Evolutionary conservation across 2,797 vertebrate genomes (phyloP), one percentile per base, ranked within the genome.

Genomic region (Numenius phaeopus): DNA sequence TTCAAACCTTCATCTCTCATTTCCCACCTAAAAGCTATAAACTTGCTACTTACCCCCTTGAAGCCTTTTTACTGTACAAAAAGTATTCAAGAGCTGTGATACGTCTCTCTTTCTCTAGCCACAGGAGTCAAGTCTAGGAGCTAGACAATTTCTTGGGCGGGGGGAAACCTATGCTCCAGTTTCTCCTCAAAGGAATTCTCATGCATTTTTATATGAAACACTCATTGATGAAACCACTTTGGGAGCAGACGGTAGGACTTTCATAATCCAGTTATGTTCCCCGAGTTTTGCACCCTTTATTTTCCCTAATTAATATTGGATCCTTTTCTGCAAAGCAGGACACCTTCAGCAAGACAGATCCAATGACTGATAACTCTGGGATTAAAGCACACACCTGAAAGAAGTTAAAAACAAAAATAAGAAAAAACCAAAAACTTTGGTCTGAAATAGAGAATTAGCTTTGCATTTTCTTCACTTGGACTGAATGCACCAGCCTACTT

Each of bases 1-100:
- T 89, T 96, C 78, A 92, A 55, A 69, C 75, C 73, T 94, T 95
- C 77, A 72, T 94, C 70, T 90, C 91, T 94, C 14, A 23, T 94
- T 97, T 96, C 87, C 67, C 49, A 87, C 87, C 82, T 95, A 93
- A 24, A 47, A 92, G 76, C 72, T 76, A 14, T 89, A 94, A 94
- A 69, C 65, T 87, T 81, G 69, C 62, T 96, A 24, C 58, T 95
- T 34, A 59, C 77, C 78, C 83, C 70, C 89, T 76, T 91, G 84
- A 92, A 96, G 89, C 72, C 26, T 13, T 97, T 95, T 83, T 75
- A 86, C 91, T 95, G 79, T 93, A 93, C 61, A 75, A 59, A 85
- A 91, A 37, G 37, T 93, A 88, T 78, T 95, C 91, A 91, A 94
- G 65, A 65, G 29, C 82, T 85, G 75, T 75, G 71, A 73, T 92